These are phyloP conservation scores for Lobophora halterata DNA, from an alignment of 2,888 invertebrate species.

Conservation along the genomic window DNA sequence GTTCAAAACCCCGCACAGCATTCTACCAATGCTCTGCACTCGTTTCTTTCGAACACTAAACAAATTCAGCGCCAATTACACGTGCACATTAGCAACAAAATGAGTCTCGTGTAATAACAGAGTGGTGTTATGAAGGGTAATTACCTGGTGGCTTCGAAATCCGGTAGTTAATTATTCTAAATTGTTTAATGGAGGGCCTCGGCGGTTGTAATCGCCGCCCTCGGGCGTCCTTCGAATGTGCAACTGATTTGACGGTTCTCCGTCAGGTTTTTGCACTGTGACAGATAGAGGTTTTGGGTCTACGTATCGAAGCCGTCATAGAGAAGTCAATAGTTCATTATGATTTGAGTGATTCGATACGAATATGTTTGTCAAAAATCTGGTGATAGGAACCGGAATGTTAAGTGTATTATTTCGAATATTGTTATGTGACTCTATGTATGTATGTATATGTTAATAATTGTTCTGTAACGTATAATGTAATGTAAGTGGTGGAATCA, in stretches of 20 bases:
- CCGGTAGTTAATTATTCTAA: slow-evolving; percentile 80
- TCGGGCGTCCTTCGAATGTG: slow-evolving; percentile 24
- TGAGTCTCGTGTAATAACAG: slow-evolving; percentile 58
- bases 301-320: too few relatives aligned
- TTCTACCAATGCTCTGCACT: background rate
- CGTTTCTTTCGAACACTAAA: slow-evolving; percentile 36
- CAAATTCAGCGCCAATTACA: slow-evolving; percentile 64
- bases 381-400: too few relatives aligned
- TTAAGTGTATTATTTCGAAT: too few relatives aligned
- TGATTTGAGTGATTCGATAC: too few relatives aligned
- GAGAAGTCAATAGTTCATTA: too few relatives aligned
- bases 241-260: slow-evolving; percentile 11
- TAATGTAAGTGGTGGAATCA: too few relatives aligned
- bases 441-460: too few relatives aligned
- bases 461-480: too few relatives aligned
- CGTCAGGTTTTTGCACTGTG: slow-evolving; percentile 4
- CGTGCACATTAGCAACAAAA: slow-evolving; percentile 58
- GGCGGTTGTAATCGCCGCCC: slow-evolving; percentile 53
- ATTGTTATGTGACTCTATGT: too few relatives aligned
- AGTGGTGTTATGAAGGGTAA: slow-evolving; percentile 73
- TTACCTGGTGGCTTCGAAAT: slow-evolving; percentile 69
- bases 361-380: too few relatives aligned
- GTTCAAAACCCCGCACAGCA: slow-evolving; percentile 1
- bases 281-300: too few relatives aligned
- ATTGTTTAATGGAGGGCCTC: slow-evolving; percentile 76